Evolutionary conservation across 2,888 invertebrate species (phyloP), one percentile per base, ranked within the genome.

Genomic region (Sphaerophoria rueppellii): DNA sequence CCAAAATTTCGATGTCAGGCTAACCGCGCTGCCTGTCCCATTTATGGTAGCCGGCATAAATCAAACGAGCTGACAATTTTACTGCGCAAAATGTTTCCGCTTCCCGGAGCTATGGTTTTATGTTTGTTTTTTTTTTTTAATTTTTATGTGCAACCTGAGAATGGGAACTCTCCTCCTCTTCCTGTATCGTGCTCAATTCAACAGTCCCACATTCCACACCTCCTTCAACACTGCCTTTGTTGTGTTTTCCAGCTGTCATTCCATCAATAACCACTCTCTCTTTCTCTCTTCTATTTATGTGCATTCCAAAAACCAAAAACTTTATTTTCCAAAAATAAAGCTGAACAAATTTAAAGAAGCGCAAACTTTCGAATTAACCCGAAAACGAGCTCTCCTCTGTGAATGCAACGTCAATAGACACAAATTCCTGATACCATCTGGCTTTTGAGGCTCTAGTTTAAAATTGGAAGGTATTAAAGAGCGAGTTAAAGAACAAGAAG

Each of bases 1-100:
- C 43, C 7, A 40, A 40, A 6, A 6, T 1, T 6, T 1, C 55
- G 24, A 46, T 70, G 69, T 57, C 78, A 43, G 61, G 61, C 48
- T 54, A 73, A 77, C 78, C 73, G 57, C 73, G 57, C 82, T 57
- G 71, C 74, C 35, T 65, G 79, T 79, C 73, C 61, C 70, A 69
- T 83, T 83, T 71, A 79, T 71, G 55, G 72, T 43, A 61, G 75
- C 71, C 57, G 35, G 24, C 75, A 85, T 81, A 81, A 85, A 81
- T 85, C 81, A 81, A 81, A 72, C 69, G 70, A 77, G 52, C 73
- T 81, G 80, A 80, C 81, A 85, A 85, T 81, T 85, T 85, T 81
- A 85, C 81, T 85, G 69, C 73, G 48, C 54, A 24, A 67, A 76
- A 75, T 61, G 80, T 85, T 75, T 85, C 83, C 80, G 72, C 37